Evolutionary conservation across 2,888 invertebrate genomes (phyloP).

Genomic region (Eutolmus rufibarbis): DNA sequence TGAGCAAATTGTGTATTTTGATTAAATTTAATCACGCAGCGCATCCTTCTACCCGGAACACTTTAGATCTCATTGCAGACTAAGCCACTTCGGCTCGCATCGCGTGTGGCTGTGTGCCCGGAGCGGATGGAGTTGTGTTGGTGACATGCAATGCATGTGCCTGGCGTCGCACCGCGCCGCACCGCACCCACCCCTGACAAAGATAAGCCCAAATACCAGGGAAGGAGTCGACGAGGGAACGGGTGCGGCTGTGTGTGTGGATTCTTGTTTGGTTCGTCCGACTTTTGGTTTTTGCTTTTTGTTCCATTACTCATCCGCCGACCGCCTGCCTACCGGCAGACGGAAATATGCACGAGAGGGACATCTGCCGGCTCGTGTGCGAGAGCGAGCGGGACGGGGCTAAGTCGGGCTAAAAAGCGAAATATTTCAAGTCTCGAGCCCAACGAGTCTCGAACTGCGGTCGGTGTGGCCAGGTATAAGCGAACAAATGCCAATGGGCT

Average conservation of each 20-base stretch:
- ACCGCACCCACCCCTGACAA: background rate
- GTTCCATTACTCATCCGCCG: background rate
- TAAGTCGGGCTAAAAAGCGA: background rate
- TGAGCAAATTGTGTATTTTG: background rate
- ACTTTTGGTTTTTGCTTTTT: background rate
- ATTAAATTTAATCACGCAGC: background rate
- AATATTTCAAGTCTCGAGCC: background rate
- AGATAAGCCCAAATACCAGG: background rate
- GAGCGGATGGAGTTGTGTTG: background rate
- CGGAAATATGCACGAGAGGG: background rate
- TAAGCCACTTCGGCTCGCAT: background rate
- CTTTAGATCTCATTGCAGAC: background rate
- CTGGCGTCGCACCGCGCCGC: background rate
- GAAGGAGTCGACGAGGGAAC: background rate
- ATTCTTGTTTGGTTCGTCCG: background rate
- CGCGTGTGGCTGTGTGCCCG: background rate
- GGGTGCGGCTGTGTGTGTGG: background rate
- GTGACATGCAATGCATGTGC: background rate
- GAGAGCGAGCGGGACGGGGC: background rate
- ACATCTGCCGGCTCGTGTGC: background rate
- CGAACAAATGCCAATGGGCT: background rate
- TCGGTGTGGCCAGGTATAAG: background rate
- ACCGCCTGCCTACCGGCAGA: background rate
- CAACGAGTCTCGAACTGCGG: background rate
- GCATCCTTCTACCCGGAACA: background rate